Evolutionary conservation across 2,113 vertebrate species (phyloP).

Genomic region (Calyptomena viridis): DNA sequence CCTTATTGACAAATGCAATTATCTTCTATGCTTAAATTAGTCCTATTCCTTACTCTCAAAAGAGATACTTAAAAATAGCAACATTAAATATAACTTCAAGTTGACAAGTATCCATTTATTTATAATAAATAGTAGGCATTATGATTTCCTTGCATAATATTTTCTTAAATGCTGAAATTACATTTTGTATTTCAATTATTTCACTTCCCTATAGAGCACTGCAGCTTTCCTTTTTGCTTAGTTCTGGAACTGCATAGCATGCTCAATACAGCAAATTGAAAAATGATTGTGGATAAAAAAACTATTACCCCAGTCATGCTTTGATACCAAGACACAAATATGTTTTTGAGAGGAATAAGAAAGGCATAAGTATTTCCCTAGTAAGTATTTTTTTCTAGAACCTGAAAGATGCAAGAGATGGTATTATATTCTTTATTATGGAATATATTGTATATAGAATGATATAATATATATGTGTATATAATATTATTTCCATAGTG

Average conservation of each 20-base stretch:
- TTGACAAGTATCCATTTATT: not conserved
- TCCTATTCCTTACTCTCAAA: not conserved
- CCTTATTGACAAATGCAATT: slow-evolving; percentile 29
- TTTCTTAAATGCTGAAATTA: slow-evolving; percentile 16
- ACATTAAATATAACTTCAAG: not conserved
- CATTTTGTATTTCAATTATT: not conserved
- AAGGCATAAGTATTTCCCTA: not conserved
- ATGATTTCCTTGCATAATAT: not conserved
- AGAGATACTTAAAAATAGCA: not conserved
- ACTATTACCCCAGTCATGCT: not conserved
- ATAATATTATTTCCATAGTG: not conserved
- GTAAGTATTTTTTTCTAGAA: not conserved
- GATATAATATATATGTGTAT: not conserved
- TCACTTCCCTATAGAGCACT: not conserved
- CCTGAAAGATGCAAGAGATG: not conserved
- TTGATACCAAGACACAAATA: not conserved
- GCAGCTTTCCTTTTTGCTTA: not conserved
- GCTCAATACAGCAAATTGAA: slow-evolving; percentile 1
- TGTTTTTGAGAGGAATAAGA: not conserved
- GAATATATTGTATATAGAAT: not conserved
- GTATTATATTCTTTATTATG: not conserved
- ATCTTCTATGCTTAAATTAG: not conserved
- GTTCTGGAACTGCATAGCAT: not conserved
- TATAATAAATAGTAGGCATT: not conserved
- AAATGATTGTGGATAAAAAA: not conserved